Percentiles rank a stretch among this genome's conserved stretches.
Conservation (phyloP, 2,888 invertebrate species). For the Camponotus fellah region DNA sequence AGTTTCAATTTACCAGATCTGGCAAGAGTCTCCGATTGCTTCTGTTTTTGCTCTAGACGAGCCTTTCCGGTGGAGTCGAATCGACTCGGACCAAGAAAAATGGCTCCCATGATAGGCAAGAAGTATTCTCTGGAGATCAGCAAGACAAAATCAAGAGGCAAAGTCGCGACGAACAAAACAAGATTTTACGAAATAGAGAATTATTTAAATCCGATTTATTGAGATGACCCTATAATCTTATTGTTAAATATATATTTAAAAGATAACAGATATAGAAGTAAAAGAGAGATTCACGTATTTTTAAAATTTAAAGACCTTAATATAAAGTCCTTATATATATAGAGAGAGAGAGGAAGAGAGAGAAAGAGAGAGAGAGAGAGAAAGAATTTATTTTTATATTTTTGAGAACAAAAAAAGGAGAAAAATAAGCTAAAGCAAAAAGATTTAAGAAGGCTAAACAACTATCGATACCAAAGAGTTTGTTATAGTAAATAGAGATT, state of each 20-base stretch:
- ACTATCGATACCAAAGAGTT: neutral
- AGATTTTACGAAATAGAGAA: constrained; percentile 15
- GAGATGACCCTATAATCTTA: neutral
- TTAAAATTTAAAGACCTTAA: neutral
- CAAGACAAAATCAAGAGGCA: constrained; percentile 29
- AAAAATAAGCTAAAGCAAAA: neutral
- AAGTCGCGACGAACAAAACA: constrained; percentile 10
- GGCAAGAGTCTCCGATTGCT: constrained; percentile 66
- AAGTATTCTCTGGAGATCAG: constrained; percentile 38
- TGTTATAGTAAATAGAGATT: neutral
- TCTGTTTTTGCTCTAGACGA: constrained; percentile 60
- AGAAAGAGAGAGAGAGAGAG: too few relatives aligned
- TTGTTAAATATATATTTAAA: neutral
- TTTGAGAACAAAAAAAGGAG: neutral
- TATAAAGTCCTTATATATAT: too few relatives aligned
- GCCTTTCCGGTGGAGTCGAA: constrained; percentile 72
- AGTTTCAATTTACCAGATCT: constrained; percentile 75
- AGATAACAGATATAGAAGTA: neutral
- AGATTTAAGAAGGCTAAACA: neutral
- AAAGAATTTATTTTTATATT: neutral
- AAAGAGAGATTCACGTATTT: neutral
- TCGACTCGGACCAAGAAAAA: constrained; percentile 68
- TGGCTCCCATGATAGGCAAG: constrained; percentile 62
- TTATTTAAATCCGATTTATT: constrained; percentile 1
- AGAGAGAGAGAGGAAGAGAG: too few relatives aligned